Evolutionary conservation across 2,888 invertebrate genomes (phyloP).

Genomic region (Seira ritae): DNA sequence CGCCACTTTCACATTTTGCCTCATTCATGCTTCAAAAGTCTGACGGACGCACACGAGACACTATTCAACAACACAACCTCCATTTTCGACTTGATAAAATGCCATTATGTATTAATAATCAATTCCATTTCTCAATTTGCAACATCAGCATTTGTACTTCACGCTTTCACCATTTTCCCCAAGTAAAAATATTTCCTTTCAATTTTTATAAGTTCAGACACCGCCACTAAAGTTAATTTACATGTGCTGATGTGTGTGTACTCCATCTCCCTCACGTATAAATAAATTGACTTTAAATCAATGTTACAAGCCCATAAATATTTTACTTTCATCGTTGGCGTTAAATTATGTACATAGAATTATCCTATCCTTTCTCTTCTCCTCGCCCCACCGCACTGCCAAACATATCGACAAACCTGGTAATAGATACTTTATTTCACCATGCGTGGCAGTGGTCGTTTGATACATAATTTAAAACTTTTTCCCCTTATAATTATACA

Average conservation of each 20-base stretch:
- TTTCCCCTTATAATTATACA: not conserved
- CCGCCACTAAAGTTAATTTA: not conserved
- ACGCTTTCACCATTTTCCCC: not conserved
- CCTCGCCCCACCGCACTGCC: not conserved
- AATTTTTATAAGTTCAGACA: not conserved
- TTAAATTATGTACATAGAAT: not conserved
- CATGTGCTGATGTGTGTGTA: not conserved
- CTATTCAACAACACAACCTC: too few relatives aligned
- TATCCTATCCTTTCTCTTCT: not conserved
- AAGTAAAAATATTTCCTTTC: not conserved
- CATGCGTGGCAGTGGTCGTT: not conserved
- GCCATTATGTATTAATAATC: too few relatives aligned
- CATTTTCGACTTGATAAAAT: too few relatives aligned
- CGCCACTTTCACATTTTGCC: not conserved
- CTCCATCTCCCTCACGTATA: not conserved
- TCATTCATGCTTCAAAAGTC: not conserved
- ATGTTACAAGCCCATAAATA: not conserved
- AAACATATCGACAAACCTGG: too few relatives aligned
- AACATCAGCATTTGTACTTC: too few relatives aligned
- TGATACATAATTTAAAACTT: not conserved
- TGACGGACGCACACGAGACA: too few relatives aligned
- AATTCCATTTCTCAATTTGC: too few relatives aligned
- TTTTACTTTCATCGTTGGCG: not conserved
- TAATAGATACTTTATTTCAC: not conserved
- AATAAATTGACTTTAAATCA: not conserved